Evolutionary conservation across 2,888 invertebrate genomes (phyloP).

Genomic region (Aricia artaxerxes): DNA sequence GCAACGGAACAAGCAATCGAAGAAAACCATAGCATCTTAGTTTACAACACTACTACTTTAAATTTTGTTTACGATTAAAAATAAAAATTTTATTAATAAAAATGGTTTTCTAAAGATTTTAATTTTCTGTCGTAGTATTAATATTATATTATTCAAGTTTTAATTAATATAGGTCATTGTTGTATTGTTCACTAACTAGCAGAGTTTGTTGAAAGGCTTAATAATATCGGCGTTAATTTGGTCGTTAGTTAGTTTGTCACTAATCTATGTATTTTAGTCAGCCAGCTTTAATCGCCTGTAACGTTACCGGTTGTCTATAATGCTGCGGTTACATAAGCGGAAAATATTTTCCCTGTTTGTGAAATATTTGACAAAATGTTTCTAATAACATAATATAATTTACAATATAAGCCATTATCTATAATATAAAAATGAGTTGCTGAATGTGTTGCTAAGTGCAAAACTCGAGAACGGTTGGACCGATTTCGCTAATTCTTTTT

Average conservation of each 20-base stretch:
- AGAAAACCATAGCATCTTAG: background rate
- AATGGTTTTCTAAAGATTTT: background rate
- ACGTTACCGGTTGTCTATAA: background rate
- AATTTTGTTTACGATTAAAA: background rate
- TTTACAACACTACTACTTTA: background rate
- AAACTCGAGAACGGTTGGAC: too few species aligned
- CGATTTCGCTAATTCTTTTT: too few species aligned
- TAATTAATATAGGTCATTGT: background rate
- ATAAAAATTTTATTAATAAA: background rate
- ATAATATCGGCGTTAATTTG: background rate
- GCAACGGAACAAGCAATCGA: conserved; percentile 8
- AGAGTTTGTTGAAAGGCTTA: conserved; percentile 6
- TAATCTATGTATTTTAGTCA: conserved; percentile 2
- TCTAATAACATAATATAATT: too few species aligned
- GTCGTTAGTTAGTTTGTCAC: background rate
- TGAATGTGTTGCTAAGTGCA: too few species aligned
- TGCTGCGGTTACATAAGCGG: background rate
- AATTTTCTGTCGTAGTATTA: background rate
- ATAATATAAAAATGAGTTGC: too few species aligned
- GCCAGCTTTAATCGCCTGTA: background rate
- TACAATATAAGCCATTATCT: too few species aligned
- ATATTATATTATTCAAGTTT: background rate
- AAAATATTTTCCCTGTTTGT: background rate
- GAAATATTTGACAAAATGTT: too few species aligned
- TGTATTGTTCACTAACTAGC: background rate